A percentile compares a stretch with the other conserved stretches of the same genome.
phyloP scores from a whole-genome alignment of 2,797 vertebrate genomes.

The Arremon aurantiirostris region DNA sequence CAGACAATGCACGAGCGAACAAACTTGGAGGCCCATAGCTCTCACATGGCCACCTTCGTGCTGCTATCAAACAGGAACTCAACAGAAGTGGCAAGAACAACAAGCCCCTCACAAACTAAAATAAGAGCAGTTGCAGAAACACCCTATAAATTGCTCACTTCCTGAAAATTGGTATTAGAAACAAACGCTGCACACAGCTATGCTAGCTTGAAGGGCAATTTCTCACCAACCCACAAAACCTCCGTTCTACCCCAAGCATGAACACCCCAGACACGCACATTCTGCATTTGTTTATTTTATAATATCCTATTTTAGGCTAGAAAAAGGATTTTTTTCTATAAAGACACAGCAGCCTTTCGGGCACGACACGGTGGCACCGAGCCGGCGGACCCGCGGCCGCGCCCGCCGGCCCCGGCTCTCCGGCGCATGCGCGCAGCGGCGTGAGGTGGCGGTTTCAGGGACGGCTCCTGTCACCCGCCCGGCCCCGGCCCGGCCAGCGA shows the following conservation, averaged over 20 bases:
- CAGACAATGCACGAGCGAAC: fast-evolving
- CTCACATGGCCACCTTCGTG: fast-evolving
- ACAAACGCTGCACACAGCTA: not conserved
- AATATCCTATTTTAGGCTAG: fast-evolving
- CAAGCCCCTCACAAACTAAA: not conserved
- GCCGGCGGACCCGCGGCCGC: not conserved
- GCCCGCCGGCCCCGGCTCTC: not conserved
- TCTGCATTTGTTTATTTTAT: fast-evolving
- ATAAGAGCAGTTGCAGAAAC: not conserved
- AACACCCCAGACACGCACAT: not conserved
- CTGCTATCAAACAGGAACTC: not conserved
- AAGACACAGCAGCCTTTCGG: fast-evolving
- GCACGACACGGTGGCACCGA: not conserved
- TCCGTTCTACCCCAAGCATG: not conserved
- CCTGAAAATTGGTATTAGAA: not conserved
- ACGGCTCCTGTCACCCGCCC: not conserved
- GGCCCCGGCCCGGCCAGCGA: not conserved
- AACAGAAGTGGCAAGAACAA: fast-evolving
- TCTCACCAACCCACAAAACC: not conserved
- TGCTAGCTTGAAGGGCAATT: fast-evolving
- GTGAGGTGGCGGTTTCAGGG: not conserved
- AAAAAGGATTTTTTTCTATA: fast-evolving
- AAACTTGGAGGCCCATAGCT: not conserved
- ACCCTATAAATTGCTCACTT: not conserved
- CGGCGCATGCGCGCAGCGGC: not conserved